Conservation (phyloP, 2,113 vertebrate species). For the Sarotherodon lohbergeri region DNA sequence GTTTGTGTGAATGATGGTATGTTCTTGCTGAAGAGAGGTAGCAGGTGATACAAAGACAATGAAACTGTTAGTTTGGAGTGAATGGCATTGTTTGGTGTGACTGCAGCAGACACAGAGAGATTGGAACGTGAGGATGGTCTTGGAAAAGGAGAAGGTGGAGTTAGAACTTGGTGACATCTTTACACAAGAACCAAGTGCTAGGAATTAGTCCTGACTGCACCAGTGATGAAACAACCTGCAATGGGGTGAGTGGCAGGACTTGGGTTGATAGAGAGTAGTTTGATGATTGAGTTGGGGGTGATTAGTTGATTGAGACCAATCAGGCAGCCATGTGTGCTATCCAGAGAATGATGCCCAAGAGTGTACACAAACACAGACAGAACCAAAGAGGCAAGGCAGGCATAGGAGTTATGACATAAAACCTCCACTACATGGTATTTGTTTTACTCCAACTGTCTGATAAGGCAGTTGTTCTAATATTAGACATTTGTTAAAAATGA, state of each 20-base stretch:
- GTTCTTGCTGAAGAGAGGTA: accelerated
- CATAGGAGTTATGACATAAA: neutral
- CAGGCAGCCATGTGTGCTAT: neutral
- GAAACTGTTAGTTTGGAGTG: neutral
- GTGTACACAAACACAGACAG: neutral
- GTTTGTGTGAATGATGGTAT: neutral
- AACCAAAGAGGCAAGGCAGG: neutral
- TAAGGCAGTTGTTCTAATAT: neutral
- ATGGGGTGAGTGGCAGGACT: neutral
- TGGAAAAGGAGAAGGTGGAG: neutral
- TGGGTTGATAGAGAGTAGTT: neutral
- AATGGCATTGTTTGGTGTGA: neutral
- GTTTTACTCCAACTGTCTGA: neutral
- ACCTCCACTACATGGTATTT: neutral
- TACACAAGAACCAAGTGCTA: neutral
- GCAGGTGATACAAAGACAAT: neutral
- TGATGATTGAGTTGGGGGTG: neutral
- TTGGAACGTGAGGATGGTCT: neutral
- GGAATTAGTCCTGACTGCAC: neutral
- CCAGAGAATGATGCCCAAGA: neutral
- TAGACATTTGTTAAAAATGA: neutral
- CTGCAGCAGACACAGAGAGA: neutral
- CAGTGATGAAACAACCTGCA: neutral
- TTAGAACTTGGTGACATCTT: neutral
- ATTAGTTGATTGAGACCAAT: neutral